A percentile compares a stretch with the other conserved stretches of the same genome.
Conservation (phyloP, 2,797 vertebrate genomes). For the Tachyglossus aculeatus region DNA sequence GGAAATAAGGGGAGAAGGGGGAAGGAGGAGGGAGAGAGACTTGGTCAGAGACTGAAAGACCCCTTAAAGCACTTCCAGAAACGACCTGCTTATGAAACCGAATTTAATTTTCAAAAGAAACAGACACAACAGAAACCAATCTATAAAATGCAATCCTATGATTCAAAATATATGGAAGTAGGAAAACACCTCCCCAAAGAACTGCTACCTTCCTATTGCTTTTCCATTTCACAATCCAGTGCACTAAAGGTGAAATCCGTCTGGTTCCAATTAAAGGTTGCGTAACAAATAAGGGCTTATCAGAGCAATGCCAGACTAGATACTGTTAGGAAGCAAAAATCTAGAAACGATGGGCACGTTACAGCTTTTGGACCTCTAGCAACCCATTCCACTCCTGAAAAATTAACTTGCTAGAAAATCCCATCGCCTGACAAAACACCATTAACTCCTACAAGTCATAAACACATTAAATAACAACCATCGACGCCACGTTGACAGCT, state of each 20-base stretch:
- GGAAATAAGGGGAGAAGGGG: too few relatives aligned
- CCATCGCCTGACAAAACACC: slow-evolving; percentile 33
- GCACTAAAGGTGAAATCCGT: slow-evolving; percentile 14
- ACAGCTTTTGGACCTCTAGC: slow-evolving; percentile 26
- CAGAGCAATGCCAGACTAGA: not conserved
- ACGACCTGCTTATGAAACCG: not conserved
- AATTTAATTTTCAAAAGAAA: not conserved
- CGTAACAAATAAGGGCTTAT: not conserved
- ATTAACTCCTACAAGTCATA: slow-evolving; percentile 56
- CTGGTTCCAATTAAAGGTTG: slow-evolving; percentile 36
- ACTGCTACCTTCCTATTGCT: not conserved
- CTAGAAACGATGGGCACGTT: slow-evolving; percentile 7
- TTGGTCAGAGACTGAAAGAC: too few relatives aligned
- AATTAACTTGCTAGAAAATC: slow-evolving; percentile 59
- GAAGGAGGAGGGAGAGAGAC: too few relatives aligned
- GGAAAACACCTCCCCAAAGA: not conserved
- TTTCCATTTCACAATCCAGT: slow-evolving; percentile 25
- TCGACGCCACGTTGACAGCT: slow-evolving; percentile 51
- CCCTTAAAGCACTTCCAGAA: too few relatives aligned
- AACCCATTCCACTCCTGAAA: slow-evolving; percentile 5
- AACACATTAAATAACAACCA: slow-evolving; percentile 64
- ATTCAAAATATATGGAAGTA: not conserved
- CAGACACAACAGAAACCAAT: not conserved
- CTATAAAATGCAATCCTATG: not conserved
- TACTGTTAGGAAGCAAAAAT: slow-evolving; percentile 14